These are phyloP conservation scores for Bos javanicus DNA, from an alignment of 2,113 vertebrate species.

Conservation along the genomic window DNA sequence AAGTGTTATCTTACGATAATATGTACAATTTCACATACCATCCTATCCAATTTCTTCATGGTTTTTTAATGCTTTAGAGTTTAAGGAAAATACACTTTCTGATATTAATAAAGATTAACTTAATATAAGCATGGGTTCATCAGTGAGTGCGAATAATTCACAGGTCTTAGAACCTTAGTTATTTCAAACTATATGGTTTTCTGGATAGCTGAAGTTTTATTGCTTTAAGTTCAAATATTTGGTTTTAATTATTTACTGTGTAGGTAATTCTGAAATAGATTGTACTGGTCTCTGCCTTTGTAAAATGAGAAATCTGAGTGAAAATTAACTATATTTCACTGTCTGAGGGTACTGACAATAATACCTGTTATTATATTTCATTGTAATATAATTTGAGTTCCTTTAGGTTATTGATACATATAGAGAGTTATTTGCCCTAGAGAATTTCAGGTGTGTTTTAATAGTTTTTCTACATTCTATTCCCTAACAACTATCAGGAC, in stretches of 20 bases:
- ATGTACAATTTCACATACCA: not conserved
- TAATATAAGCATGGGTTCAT: not conserved
- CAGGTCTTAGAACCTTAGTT: not conserved
- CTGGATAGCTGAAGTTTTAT: not conserved
- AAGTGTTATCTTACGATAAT: not conserved
- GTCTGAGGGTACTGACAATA: not conserved
- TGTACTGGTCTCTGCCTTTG: not conserved
- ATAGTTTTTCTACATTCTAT: not conserved
- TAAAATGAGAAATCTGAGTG: conserved; percentile 6
- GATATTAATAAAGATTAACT: not conserved
- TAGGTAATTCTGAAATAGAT: not conserved
- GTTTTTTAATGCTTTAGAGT: not conserved
- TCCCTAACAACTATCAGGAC: not conserved
- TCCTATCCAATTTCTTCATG: not conserved
- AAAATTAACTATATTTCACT: not conserved
- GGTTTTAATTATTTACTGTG: not conserved
- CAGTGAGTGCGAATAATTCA: not conserved
- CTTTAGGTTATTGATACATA: not conserved
- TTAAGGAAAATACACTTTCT: not conserved
- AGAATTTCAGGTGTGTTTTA: not conserved
- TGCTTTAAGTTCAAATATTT: not conserved
- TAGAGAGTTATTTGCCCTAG: not conserved
- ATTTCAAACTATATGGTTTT: not conserved
- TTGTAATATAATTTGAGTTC: not conserved
- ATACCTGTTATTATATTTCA: not conserved